phyloP scores from a whole-genome alignment of 2,113 vertebrate species.

The Baryphthengus martii region DNA sequence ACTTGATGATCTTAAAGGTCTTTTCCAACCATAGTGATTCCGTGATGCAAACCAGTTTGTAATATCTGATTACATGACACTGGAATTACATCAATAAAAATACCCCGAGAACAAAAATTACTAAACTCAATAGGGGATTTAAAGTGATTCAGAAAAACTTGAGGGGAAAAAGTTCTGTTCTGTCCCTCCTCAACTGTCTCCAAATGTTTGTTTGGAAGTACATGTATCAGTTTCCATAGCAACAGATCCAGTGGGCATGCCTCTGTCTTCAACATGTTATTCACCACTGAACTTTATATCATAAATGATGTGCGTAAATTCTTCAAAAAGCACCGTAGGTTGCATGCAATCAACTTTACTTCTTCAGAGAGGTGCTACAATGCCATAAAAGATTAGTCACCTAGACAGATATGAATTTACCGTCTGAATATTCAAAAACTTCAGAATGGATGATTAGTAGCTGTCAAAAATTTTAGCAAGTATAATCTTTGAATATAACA shows the following conservation, averaged over 20 bases:
- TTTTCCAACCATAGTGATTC: too few relatives aligned
- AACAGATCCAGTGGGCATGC: neutral
- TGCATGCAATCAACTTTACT: neutral
- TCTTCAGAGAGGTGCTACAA: neutral
- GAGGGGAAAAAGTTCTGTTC: neutral
- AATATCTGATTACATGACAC: neutral
- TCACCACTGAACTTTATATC: neutral
- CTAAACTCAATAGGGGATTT: neutral
- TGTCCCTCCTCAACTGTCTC: neutral
- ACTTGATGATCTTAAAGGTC: too few relatives aligned
- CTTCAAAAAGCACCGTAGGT: neutral
- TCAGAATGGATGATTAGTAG: neutral
- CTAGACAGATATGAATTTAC: neutral
- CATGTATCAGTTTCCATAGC: neutral
- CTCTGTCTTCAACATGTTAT: neutral
- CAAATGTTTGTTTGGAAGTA: neutral
- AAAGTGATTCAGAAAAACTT: neutral
- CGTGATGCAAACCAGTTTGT: rapidly evolving
- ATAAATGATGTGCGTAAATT: neutral
- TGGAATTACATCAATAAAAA: neutral
- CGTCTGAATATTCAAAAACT: neutral
- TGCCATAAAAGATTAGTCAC: neutral
- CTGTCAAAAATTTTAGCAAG: neutral
- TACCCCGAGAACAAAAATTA: neutral
- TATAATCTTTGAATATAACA: rapidly evolving